These are phyloP conservation scores for Euplagia quadripunctaria DNA, from an alignment of 2,888 invertebrate species.

Conservation along the genomic window DNA sequence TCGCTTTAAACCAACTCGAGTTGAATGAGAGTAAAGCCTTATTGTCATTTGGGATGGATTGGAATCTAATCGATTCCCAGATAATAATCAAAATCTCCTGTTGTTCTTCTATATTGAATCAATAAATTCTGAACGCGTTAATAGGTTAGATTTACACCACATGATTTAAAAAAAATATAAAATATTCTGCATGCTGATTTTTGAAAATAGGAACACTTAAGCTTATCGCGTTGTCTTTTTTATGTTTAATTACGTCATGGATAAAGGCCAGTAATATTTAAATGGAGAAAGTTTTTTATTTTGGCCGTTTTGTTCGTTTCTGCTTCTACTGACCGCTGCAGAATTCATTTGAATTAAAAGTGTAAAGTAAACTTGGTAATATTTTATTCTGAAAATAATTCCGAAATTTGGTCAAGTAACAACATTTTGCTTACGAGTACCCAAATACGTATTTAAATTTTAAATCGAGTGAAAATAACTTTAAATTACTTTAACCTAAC, in stretches of 20 bases:
- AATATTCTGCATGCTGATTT: too few species aligned
- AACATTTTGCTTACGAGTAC: slow-evolving; percentile 14
- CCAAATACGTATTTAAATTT: slow-evolving; percentile 15
- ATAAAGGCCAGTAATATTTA: neutral
- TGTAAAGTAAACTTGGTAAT: neutral
- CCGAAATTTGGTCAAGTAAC: slow-evolving; percentile 2
- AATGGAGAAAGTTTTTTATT: neutral
- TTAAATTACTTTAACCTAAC: slow-evolving; percentile 23
- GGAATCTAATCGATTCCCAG: neutral
- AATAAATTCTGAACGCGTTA: too few species aligned
- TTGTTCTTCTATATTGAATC: too few species aligned
- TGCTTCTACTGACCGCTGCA: neutral
- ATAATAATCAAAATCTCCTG: too few species aligned
- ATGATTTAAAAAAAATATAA: neutral
- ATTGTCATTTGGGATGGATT: slow-evolving; percentile 1
- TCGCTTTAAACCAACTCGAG: slow-evolving; percentile 1
- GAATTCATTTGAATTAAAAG: slow-evolving; percentile 7
- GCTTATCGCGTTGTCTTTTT: neutral
- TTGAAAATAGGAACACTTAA: neutral
- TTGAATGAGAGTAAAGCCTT: slow-evolving; percentile 6
- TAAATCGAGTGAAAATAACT: slow-evolving; percentile 19
- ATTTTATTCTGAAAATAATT: slow-evolving; percentile 4
- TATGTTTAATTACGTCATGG: neutral
- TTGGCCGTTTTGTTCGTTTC: neutral
- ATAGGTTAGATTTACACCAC: too few species aligned